Base-by-base conservation (phyloP, 2,113 vertebrate species). In the Dicrurus megarhynchus region DNA sequence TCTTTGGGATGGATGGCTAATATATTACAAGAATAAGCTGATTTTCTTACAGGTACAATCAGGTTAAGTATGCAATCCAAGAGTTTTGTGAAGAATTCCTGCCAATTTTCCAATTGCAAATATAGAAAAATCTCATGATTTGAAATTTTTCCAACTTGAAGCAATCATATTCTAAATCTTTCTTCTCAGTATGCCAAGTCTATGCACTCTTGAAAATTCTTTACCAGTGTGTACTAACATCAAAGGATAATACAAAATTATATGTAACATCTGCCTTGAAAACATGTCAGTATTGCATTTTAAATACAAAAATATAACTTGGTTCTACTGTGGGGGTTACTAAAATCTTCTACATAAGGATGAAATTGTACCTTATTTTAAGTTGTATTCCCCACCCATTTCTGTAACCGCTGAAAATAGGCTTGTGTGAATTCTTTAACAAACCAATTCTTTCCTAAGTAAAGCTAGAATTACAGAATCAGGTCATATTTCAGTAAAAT, bases 381-480 rank as follows among this genome's bases (percentile, higher is more conserved):
- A 88, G 50, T 77, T 59, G 10, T n/a, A 83, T 87, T 94, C 84
- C 57, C 84, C 88, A 65, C 53, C 67, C 67, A 42, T 74, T 96
- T 90, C 87, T 88, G 59, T 55, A 94, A 91, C 41, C 49, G 61
- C 89, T 83, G 78, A 91, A 65, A 96, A 77, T 61, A 79, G 39
- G 28, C 35, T 53, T 79, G 22, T 11, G 18, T 87, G 78, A 87
- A 89, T 92, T 96, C 92, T 95, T 94, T 67, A 94, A 55, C 52
- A 89, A 87, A 90, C 69, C 57, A 26, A 19, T 50, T 65, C 46
- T 93, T 88, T 87, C 75, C 84, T 59, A 95, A 83, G 76, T 77
- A 95, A 95, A 97, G 88, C 86, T 96, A 88, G 76, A 79, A 67
- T 94, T 96, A 79, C 68, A 94, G 90, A 96, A 96, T 85, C 50